These are phyloP conservation scores for Cyprinodon tularosa DNA, from an alignment of 2,113 vertebrate genomes.

Conservation along the genomic window DNA sequence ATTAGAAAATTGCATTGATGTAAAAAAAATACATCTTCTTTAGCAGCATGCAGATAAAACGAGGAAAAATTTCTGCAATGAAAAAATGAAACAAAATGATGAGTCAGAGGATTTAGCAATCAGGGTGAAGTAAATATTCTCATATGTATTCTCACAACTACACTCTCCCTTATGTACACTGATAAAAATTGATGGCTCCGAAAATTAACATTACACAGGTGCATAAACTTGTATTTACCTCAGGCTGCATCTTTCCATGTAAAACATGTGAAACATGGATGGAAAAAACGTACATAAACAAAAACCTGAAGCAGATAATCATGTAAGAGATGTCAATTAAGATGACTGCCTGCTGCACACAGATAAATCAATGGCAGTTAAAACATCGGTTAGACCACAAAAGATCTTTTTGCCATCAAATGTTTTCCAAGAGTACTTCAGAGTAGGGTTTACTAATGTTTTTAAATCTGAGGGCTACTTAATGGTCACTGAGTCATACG, in stretches of 20 bases:
- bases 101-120: background rate
- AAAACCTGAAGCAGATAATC: background rate
- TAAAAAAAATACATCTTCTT: background rate
- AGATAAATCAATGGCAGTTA: constrained; percentile 36
- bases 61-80: background rate
- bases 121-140: background rate
- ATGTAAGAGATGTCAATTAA: constrained; percentile 2
- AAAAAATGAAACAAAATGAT: background rate
- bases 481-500: too few relatives aligned
- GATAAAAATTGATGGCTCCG: constrained; percentile 9
- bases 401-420: constrained; percentile 7
- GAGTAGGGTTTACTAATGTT: too few relatives aligned
- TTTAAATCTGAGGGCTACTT: too few relatives aligned
- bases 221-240: constrained; percentile 5
- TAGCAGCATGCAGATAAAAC: background rate
- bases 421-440: background rate
- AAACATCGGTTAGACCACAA: constrained; percentile 41
- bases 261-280: background rate
- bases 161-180: background rate
- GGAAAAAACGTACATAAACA: background rate
- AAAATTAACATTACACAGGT: constrained; percentile 12
- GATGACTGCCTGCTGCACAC: constrained; percentile 1
- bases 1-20: background rate
- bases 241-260: background rate
- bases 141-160: background rate